phyloP scores from a whole-genome alignment of 2,888 invertebrate species.

The Pachymerium ferrugineum region DNA sequence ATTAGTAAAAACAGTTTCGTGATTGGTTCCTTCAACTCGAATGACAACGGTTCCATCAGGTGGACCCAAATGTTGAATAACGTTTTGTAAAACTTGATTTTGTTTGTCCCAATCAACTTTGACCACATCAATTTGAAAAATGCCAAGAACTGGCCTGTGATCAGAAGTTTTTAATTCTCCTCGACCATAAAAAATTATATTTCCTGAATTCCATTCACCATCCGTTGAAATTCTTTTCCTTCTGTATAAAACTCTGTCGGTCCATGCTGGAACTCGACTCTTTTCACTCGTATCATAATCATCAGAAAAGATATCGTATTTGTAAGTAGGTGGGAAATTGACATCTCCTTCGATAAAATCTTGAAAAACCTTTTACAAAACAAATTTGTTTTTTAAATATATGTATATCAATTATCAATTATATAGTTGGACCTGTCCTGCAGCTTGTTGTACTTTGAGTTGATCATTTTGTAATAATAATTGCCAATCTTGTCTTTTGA shows the following conservation, averaged over 20 bases:
- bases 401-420: too few species aligned
- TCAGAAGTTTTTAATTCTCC: conserved; percentile 96
- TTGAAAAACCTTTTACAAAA: conserved; percentile 63
- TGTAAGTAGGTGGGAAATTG: conserved; percentile 92
- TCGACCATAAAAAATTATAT: conserved; percentile 78
- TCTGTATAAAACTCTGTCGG: conserved; percentile 93
- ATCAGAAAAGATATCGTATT: conserved; percentile 96
- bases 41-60: conserved; percentile 91
- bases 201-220: conserved; percentile 62
- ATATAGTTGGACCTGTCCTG: conserved; percentile 46
- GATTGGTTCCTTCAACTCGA: conserved; percentile 46
- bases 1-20: conserved; percentile 67
- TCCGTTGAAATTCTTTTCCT: conserved; percentile 56
- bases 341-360: conserved; percentile 90
- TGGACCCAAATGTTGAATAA: conserved; percentile 81
- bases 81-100: conserved; percentile 73
- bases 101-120: conserved; percentile 71
- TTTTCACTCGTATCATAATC: conserved; percentile 99
- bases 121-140: conserved; percentile 80
- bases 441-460: conserved; percentile 56
- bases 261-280: conserved; percentile 95
- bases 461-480: conserved; percentile 82
- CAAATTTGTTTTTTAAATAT: background rate
- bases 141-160: conserved; percentile 86
- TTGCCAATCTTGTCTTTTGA: conserved; percentile 67